These are phyloP conservation scores for Miichthys miiuy DNA, from an alignment of 2,797 vertebrate genomes.

Conservation along the genomic window DNA sequence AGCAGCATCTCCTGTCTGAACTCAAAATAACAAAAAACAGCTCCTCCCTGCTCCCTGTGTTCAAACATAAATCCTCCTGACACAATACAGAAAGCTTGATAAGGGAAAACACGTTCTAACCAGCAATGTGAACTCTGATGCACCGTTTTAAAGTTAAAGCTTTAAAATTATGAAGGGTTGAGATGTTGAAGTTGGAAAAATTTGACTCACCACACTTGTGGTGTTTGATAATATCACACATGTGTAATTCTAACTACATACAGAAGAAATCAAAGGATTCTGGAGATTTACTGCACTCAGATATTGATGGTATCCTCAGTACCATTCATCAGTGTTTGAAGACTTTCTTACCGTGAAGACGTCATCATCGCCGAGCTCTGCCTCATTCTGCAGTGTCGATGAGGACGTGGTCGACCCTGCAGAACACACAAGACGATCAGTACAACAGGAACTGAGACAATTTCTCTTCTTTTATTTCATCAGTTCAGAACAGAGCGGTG, in stretches of 20 bases:
- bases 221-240: not conserved
- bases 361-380: slow-evolving; percentile 95
- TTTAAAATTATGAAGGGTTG: not conserved
- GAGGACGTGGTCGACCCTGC: slow-evolving; percentile 97
- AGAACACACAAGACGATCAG: not conserved
- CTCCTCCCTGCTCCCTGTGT: not conserved
- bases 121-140: not conserved
- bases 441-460: not conserved
- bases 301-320: not conserved
- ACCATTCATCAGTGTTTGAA: not conserved
- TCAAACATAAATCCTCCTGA: not conserved
- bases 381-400: slow-evolving; percentile 95
- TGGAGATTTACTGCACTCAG: not conserved
- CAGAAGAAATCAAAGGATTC: not conserved
- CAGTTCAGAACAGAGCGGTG: not conserved
- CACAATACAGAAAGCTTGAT: not conserved
- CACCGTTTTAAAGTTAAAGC: too few relatives aligned
- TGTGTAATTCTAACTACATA: not conserved
- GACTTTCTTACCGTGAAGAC: slow-evolving; percentile 93
- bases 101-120: not conserved
- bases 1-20: slow-evolving; percentile 6
- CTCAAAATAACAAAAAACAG: slow-evolving; percentile 6
- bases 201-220: not conserved
- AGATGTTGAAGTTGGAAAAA: not conserved
- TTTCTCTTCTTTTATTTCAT: not conserved